Conservation (phyloP, 1,140 invertebrate genomes). For the Drosophila sp. region DNA sequence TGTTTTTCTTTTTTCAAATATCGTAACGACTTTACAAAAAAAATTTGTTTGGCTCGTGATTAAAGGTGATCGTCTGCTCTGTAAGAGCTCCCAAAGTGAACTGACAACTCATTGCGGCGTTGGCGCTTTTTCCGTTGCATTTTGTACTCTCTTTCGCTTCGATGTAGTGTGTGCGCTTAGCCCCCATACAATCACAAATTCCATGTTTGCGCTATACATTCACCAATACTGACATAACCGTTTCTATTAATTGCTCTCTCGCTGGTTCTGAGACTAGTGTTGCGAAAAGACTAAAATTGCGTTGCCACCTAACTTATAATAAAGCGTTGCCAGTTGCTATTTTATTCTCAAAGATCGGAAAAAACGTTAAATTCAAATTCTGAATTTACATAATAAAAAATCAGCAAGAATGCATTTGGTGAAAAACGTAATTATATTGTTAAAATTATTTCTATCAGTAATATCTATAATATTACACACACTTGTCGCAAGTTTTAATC, state of each 20-base stretch:
- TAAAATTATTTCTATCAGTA: too few relatives aligned
- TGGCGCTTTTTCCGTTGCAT: constrained; percentile 57
- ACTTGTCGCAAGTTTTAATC: too few relatives aligned
- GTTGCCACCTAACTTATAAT: constrained; percentile 4
- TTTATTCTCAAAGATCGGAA: background rate
- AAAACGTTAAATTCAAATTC: constrained; percentile 14
- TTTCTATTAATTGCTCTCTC: background rate
- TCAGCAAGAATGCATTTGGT: too few relatives aligned
- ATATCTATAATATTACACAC: background rate
- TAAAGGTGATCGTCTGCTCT: constrained; percentile 31
- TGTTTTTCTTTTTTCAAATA: constrained; percentile 29
- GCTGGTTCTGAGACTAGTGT: constrained; percentile 21
- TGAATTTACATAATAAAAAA: too few relatives aligned
- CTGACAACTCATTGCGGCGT: constrained; percentile 49
- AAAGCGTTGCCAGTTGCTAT: constrained; percentile 20
- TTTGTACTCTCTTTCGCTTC: constrained; percentile 48
- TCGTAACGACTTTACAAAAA: constrained; percentile 40
- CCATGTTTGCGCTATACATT: constrained; percentile 33
- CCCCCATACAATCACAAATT: constrained; percentile 1
- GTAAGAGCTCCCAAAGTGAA: constrained; percentile 44
- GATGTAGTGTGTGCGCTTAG: too few relatives aligned
- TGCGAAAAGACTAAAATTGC: constrained; percentile 17
- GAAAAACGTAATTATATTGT: too few relatives aligned
- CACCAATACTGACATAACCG: constrained; percentile 34
- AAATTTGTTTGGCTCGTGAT: background rate